Evolutionary conservation across 2,888 invertebrate species (phyloP).

Genomic region (Anorthoa munda): DNA sequence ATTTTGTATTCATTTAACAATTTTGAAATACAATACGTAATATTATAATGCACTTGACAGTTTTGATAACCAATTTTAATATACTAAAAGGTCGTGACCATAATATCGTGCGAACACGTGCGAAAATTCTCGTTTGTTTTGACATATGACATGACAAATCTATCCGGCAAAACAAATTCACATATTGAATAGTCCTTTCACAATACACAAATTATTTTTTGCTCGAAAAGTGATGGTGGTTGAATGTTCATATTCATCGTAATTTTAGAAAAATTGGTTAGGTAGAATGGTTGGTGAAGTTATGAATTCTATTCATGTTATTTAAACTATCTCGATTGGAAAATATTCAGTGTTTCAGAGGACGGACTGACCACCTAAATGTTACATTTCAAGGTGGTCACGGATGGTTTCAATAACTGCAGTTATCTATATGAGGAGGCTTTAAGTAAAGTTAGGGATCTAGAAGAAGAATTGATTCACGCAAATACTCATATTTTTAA

Average conservation of each 20-base stretch:
- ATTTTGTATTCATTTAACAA: no score
- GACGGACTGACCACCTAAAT: no score
- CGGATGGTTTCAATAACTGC: no score
- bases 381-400: no score
- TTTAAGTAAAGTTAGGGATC: no score
- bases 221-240: neutral
- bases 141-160: slow-evolving; percentile 79
- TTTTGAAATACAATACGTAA: neutral
- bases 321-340: neutral
- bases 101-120: slow-evolving; percentile 48
- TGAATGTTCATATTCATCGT: neutral
- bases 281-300: neutral
- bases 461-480: no score
- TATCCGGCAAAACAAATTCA: slow-evolving; percentile 74
- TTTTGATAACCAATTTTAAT: slow-evolving; percentile 51
- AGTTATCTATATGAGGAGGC: no score
- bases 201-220: slow-evolving; percentile 25
- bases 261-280: neutral
- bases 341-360: no score
- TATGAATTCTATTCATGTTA: neutral
- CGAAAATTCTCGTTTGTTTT: slow-evolving; percentile 56
- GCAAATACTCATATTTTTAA: no score
- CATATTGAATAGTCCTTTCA: slow-evolving; percentile 65
- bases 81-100: slow-evolving; percentile 43
- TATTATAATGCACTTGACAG: slow-evolving; percentile 4